Evolutionary conservation across 2,888 invertebrate genomes (phyloP).

Genomic region (Cosmia pyralina): DNA sequence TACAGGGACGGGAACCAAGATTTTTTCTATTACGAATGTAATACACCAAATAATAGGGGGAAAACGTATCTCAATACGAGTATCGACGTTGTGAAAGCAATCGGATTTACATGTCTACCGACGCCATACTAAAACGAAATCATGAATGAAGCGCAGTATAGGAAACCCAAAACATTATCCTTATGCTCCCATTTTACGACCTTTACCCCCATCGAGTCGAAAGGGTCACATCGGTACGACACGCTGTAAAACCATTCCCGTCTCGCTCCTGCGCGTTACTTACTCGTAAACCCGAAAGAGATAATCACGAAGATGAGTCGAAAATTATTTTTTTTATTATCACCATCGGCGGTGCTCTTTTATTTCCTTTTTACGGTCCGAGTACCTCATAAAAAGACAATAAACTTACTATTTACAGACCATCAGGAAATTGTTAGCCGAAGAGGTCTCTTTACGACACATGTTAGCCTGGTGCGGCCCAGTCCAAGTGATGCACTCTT

Average conservation of each 20-base stretch:
- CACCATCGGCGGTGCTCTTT: slow-evolving; percentile 91
- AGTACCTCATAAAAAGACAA: slow-evolving; percentile 91
- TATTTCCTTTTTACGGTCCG: slow-evolving; percentile 91
- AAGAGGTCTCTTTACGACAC: slow-evolving; percentile 91
- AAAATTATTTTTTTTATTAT: slow-evolving; percentile 91
- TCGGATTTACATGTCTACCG: slow-evolving; percentile 90
- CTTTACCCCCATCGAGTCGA: slow-evolving; percentile 89
- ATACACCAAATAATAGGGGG: slow-evolving; percentile 83
- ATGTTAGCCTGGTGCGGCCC: slow-evolving; percentile 84
- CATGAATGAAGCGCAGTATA: slow-evolving; percentile 90
- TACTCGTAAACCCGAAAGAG: slow-evolving; percentile 85
- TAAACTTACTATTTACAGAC: slow-evolving; percentile 91
- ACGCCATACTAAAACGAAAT: slow-evolving; percentile 89
- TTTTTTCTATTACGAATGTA: slow-evolving; percentile 85
- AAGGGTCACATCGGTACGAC: slow-evolving; percentile 89
- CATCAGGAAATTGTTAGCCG: slow-evolving; percentile 91
- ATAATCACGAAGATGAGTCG: slow-evolving; percentile 90
- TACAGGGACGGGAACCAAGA: slow-evolving; percentile 39
- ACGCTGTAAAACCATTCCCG: slow-evolving; percentile 83
- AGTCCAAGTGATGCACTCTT: slow-evolving; percentile 86
- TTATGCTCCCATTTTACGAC: slow-evolving; percentile 91
- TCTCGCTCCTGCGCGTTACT: slow-evolving; percentile 78
- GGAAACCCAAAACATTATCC: slow-evolving; percentile 90
- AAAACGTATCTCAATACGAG: slow-evolving; percentile 80
- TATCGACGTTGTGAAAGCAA: slow-evolving; percentile 86